Base-by-base conservation (phyloP, 2,888 invertebrate species). In the Drosophila neonasuta region DNA sequence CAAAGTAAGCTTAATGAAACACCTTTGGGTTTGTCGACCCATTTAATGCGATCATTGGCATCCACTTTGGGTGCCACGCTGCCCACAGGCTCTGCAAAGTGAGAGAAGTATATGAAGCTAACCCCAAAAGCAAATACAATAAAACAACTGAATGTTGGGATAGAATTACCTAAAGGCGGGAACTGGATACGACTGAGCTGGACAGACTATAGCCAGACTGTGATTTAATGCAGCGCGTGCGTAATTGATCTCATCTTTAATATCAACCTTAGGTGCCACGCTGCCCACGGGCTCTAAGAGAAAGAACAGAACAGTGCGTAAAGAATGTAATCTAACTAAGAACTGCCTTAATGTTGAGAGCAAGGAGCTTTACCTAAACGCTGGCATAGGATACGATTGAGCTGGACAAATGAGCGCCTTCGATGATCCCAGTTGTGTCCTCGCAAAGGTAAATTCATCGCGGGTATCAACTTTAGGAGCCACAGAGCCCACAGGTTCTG, bases 331-430 rank as follows among this genome's bases (percentile, higher is more conserved):
- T 13, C 39, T 15, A 8, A 1, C n/a, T 20, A 13, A 17, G 17
- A 1, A 0, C 10, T 30, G 46, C 36, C 45, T 32, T 54, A 60
- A 54, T 36, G 46, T 36, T 9, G 17, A 34, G 17, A 20, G 17
- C 5, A 20, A 20, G 8, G 29, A 2, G 17, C 6, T 44, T 52
- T 30, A 90, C 90, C 90, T 88, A 87, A 88, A 90, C 20, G 72
- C 62, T 4, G 90, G 90, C 74, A 89, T 81, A 10, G 90, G 90
- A 71, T 89, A 90, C 24, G 90, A 90, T 51, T 91, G 95, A 15
- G 95, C 95, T 62, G 95, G 95, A 90, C 95, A 95, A 82, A 94
- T 91, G 66, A 95, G 90, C 46, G 94, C 95, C 92, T 81, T 90
- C 83, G 75, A 88, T 73, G 66, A 83, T 78, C 85, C 77, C 36